Evolutionary conservation across 2,888 invertebrate species (phyloP).

Genomic region (Alloplasta piceator): DNA sequence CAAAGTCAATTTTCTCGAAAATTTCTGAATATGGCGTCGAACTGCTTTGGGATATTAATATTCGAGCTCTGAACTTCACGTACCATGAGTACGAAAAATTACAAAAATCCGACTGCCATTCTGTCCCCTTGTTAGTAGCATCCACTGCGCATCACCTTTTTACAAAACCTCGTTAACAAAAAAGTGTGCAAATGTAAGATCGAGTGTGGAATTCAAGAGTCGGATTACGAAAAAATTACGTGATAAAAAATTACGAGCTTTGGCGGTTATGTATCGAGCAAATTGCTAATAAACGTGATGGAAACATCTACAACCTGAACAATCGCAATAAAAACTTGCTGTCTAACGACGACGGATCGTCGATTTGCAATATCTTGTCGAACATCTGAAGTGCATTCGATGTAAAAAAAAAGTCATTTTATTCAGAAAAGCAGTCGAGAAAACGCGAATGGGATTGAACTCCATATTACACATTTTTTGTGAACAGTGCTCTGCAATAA

Average conservation of each 20-base stretch:
- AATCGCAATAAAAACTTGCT: slow-evolving; percentile 15
- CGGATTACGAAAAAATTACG: slow-evolving; percentile 11
- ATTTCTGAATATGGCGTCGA: too few species aligned
- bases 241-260: slow-evolving; percentile 8
- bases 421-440: slow-evolving; percentile 15
- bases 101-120: too few species aligned
- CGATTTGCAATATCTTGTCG: slow-evolving; percentile 9
- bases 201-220: slow-evolving; percentile 5
- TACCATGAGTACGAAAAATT: too few species aligned
- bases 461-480: slow-evolving; percentile 22
- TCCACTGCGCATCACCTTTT: not conserved
- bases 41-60: too few species aligned
- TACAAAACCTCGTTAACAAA: slow-evolving; percentile 3
- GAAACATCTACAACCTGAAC: not conserved
- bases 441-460: slow-evolving; percentile 23
- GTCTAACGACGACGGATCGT: slow-evolving; percentile 10
- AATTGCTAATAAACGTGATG: not conserved
- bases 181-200: slow-evolving; percentile 24
- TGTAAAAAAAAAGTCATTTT: slow-evolving; percentile 18
- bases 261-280: slow-evolving; percentile 21
- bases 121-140: slow-evolving; percentile 10
- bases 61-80: too few species aligned
- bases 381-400: slow-evolving; percentile 25
- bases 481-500: slow-evolving; percentile 19
- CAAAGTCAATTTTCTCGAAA: too few species aligned